Conservation (phyloP, 2,888 invertebrate genomes). For the Mythimna loreyi region DNA sequence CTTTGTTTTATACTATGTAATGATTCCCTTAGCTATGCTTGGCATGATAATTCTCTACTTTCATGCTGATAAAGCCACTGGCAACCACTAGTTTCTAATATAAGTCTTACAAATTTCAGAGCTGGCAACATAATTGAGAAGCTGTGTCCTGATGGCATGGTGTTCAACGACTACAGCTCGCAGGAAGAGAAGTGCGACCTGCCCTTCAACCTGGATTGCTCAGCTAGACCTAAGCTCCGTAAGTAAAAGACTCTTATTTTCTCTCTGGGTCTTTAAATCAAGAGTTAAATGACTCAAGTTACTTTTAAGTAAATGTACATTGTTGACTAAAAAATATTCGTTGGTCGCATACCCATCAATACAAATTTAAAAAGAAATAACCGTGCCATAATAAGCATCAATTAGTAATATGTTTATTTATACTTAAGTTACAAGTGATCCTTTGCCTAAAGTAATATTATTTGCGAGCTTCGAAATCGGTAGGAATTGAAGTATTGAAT, state of each 20-base stretch:
- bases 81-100: not conserved
- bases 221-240: constrained; percentile 94
- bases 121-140: constrained; percentile 94
- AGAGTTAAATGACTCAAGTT: no score
- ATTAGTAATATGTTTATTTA: not conserved
- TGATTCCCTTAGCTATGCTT: no score
- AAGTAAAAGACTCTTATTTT: no score
- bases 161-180: constrained; percentile 96
- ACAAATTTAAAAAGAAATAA: no score
- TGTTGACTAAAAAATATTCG: no score
- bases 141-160: constrained; percentile 96
- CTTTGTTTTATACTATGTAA: no score
- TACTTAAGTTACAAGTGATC: not conserved
- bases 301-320: no score
- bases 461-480: not conserved
- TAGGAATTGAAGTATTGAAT: constrained; percentile 10
- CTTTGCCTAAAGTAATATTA: not conserved
- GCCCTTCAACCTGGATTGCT: constrained; percentile 96
- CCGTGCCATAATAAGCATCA: no score
- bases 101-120: constrained; percentile 76
- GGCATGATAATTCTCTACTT: not conserved
- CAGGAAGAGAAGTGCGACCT: constrained; percentile 96
- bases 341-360: no score
- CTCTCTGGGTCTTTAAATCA: no score
- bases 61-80: no score